phyloP scores from a whole-genome alignment of 2,797 vertebrate species.

The Squalus acanthias region DNA sequence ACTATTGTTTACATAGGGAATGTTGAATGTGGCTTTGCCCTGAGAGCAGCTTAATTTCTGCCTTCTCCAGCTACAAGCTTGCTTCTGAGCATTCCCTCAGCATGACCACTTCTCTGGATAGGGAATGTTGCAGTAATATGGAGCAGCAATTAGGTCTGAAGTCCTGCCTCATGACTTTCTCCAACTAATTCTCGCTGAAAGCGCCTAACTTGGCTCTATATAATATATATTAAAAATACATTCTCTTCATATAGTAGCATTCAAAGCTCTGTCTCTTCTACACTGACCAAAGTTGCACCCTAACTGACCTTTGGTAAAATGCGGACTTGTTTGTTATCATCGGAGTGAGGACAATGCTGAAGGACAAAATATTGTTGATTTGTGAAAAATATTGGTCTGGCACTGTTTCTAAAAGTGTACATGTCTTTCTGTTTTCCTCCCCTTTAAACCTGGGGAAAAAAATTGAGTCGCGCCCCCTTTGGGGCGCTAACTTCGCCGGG shows the following conservation, averaged over 20 bases:
- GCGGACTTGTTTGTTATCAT: not conserved
- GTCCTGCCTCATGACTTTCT: not conserved
- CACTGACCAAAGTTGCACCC: not conserved
- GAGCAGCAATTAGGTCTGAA: not conserved
- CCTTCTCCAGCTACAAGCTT: not conserved
- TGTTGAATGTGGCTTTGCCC: not conserved
- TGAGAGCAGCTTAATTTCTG: too few species aligned
- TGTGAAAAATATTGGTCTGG: not conserved
- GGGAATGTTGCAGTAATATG: not conserved
- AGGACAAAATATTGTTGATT: not conserved
- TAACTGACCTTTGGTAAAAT: not conserved
- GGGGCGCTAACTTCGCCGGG: too few species aligned
- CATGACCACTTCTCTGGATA: not conserved
- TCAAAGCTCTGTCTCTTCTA: not conserved
- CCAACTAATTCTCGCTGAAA: not conserved
- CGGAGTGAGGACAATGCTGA: not conserved
- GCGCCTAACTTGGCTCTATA: not conserved
- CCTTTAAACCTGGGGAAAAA: not conserved
- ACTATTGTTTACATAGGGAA: not conserved
- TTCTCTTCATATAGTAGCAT: not conserved
- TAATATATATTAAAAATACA: not conserved
- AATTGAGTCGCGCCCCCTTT: too few species aligned
- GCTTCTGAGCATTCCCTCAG: not conserved
- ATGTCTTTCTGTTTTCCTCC: not conserved
- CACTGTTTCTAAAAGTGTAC: not conserved